Evolutionary conservation across 2,113 vertebrate genomes (phyloP), one percentile per base, ranked within the genome.

Genomic region (Lagopus leucura): DNA sequence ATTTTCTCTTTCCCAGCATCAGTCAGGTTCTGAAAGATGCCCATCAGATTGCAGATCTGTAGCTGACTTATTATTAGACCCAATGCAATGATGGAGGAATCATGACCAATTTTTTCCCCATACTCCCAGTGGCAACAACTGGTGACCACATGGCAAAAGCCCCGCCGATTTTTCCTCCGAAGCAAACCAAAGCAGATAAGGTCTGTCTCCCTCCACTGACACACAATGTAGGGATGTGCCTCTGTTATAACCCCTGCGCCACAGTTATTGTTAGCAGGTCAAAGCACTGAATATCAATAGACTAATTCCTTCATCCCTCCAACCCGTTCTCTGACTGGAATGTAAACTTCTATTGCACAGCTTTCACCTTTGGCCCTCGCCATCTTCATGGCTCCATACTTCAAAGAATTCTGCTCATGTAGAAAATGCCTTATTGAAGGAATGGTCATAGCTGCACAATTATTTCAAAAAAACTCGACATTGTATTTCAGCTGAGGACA

Each of bases 271-370:
- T 97, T 43, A 82, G 91, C 61, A 34, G 98, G 98, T 98, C 98
- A 97, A 97, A 98, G 97, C 95, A 43, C 97, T 97, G 97, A 97
- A 97, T 98, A 97, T 97, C 98, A 97, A 95, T 96, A 91, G 96
- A 93, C 93, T 96, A 91, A 78, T 94, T 97, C 94, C 81, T 75
- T 95, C 82, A 42, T 48, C 92, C 81, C 78, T 38, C 66, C 94
- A 82, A 94, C 94, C 94, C 96, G 61, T 93, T 76, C 97, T 97
- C 96, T 64, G 89, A 50, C 95, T 94, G 96, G 75, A 93, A 94
- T 43, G 92, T 87, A 92, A 96, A 90, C 96, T 95, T 72, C 95
- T 89, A 11, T 86, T 94, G 69, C 91, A 80, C 85, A 74, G 76
- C 82, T 32, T 61, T 96, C 97, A 98, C 97, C 98, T 95, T 95